phyloP scores from a whole-genome alignment of 2,113 vertebrate genomes.

The Procapra przewalskii region DNA sequence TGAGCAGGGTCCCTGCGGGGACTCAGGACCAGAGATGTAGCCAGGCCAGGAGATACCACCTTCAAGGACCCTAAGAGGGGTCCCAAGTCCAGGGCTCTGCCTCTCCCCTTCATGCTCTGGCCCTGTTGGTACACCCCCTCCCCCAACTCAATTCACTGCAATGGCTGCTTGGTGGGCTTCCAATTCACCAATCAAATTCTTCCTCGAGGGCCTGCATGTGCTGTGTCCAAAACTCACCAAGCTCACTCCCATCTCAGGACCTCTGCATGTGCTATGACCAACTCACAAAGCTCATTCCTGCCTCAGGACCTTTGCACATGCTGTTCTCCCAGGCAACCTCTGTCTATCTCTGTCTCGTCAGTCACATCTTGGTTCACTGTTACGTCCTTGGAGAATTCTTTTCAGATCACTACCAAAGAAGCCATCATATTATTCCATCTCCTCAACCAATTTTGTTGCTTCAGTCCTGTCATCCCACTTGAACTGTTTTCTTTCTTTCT shows the following conservation, averaged over 20 bases:
- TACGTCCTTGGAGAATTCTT: not conserved
- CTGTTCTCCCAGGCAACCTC: not conserved
- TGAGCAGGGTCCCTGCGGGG: accelerated
- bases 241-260: not conserved
- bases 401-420: not conserved
- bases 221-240: not conserved
- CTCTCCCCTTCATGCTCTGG: not conserved
- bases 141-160: not conserved
- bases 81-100: not conserved
- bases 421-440: not conserved
- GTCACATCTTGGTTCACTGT: not conserved
- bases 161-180: not conserved
- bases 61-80: not conserved
- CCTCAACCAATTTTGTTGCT: not conserved
- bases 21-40: not conserved
- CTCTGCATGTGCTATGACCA: not conserved
- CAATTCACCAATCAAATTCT: not conserved
- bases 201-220: not conserved
- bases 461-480: not conserved
- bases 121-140: not conserved
- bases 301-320: not conserved
- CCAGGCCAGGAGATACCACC: not conserved
- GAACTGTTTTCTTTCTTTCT: not conserved
- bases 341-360: not conserved
- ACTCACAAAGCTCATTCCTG: not conserved